A percentile compares a stretch with the other conserved stretches of the same genome.
Evolutionary conservation across 2,888 invertebrate species (phyloP).

Genomic region (Harmothoe impar): DNA sequence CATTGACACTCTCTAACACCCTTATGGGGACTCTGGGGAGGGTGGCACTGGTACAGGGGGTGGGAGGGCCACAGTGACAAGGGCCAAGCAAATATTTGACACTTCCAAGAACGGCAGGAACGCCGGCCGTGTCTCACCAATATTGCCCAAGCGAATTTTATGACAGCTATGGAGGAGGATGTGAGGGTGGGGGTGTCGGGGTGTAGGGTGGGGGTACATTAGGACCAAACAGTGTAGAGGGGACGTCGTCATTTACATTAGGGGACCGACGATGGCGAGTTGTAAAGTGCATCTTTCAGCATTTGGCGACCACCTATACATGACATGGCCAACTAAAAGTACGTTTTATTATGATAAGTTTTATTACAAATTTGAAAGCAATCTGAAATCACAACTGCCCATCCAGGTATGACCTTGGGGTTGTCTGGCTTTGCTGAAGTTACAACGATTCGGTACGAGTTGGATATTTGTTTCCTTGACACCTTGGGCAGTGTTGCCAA

Average conservation of each 20-base stretch:
- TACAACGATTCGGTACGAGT: too few species aligned
- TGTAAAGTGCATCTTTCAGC: background rate
- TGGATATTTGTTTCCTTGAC: too few species aligned
- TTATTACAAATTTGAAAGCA: too few species aligned
- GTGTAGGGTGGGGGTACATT: conserved; percentile 3
- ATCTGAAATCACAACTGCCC: too few species aligned
- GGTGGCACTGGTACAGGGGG: background rate
- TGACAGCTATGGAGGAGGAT: background rate
- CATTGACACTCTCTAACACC: background rate
- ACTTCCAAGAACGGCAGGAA: conserved; percentile 7
- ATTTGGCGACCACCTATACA: too few species aligned
- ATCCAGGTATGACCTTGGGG: too few species aligned
- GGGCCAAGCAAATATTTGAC: conserved; percentile 56
- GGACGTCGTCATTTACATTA: conserved; percentile 33
- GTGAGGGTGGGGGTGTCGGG: too few species aligned
- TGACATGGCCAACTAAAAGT: too few species aligned
- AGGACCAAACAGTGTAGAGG: conserved; percentile 1
- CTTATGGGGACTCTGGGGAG: background rate
- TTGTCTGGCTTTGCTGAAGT: too few species aligned
- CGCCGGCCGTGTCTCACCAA: conserved; percentile 3
- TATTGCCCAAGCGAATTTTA: conserved; percentile 27
- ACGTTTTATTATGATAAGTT: too few species aligned
- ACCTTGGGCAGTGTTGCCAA: too few species aligned
- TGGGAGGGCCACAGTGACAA: background rate
- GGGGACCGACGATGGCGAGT: background rate